These are phyloP conservation scores for Ylistrum balloti DNA, from an alignment of 1,140 invertebrate species.

Conservation along the genomic window DNA sequence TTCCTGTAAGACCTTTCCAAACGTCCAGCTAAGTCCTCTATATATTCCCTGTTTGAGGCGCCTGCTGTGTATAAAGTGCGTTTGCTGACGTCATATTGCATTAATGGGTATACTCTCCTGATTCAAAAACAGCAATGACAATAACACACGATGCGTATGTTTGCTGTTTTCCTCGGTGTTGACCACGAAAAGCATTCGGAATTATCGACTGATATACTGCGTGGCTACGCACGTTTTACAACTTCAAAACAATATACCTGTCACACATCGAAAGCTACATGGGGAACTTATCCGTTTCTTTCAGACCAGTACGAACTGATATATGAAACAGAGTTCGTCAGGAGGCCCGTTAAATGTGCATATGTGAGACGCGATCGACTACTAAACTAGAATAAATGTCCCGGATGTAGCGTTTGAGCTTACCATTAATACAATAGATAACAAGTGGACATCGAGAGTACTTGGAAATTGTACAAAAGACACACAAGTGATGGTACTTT, in stretches of 20 bases:
- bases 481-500: too few species aligned
- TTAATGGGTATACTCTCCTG: not conserved
- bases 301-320: not conserved
- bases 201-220: not conserved
- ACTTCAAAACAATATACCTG: not conserved
- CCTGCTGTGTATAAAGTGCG: too few species aligned
- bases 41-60: too few species aligned
- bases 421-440: not conserved
- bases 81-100: too few species aligned
- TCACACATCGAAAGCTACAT: not conserved
- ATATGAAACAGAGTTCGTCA: not conserved
- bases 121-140: not conserved
- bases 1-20: too few species aligned
- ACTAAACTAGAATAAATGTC: not conserved
- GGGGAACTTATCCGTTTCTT: not conserved
- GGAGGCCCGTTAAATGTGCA: not conserved
- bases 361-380: not conserved
- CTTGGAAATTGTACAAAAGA: too few species aligned
- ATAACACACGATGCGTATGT: not conserved
- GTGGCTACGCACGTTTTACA: not conserved
- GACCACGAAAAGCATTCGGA: not conserved
- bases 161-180: not conserved
- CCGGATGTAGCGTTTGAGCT: not conserved
- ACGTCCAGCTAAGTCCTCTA: too few species aligned
- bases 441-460: too few species aligned